These are phyloP conservation scores for Poeciliopsis occidentalis DNA, from an alignment of 2,113 vertebrate species.

Conservation along the genomic window DNA sequence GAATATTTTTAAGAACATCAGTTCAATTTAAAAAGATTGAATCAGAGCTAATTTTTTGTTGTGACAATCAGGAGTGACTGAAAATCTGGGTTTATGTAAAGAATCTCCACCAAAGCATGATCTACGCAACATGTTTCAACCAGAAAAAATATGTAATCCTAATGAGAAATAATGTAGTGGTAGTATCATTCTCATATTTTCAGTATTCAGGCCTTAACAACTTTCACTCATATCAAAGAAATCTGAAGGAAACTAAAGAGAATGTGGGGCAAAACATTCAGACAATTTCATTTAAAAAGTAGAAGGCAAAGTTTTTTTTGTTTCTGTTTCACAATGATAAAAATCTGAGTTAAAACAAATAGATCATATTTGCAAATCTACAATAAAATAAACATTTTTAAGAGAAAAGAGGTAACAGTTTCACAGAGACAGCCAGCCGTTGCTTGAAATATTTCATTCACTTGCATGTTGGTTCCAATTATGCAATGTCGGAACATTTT, in stretches of 20 bases:
- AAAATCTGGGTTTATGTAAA: neutral
- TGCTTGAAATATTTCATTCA: too few relatives aligned
- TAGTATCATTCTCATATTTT: neutral
- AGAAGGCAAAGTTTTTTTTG: too few relatives aligned
- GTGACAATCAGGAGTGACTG: neutral
- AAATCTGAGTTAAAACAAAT: too few relatives aligned
- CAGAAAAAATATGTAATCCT: too few relatives aligned
- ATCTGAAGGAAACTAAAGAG: neutral
- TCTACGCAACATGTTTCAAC: neutral
- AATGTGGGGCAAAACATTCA: too few relatives aligned
- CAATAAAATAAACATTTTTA: too few relatives aligned
- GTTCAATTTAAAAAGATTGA: neutral
- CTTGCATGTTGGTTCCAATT: neutral
- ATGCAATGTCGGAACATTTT: neutral
- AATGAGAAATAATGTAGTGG: neutral
- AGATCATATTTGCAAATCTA: too few relatives aligned
- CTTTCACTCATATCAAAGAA: neutral
- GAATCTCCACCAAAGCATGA: neutral
- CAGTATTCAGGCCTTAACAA: neutral
- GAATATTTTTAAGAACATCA: neutral
- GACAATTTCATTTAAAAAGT: too few relatives aligned
- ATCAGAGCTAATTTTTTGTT: neutral
- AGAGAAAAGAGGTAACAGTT: too few relatives aligned
- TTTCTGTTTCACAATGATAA: too few relatives aligned
- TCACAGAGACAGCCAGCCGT: too few relatives aligned